Evolutionary conservation across 2,113 vertebrate species (phyloP), one percentile per base, ranked within the genome.

Genomic region (Myanophis thanlyinensis): DNA sequence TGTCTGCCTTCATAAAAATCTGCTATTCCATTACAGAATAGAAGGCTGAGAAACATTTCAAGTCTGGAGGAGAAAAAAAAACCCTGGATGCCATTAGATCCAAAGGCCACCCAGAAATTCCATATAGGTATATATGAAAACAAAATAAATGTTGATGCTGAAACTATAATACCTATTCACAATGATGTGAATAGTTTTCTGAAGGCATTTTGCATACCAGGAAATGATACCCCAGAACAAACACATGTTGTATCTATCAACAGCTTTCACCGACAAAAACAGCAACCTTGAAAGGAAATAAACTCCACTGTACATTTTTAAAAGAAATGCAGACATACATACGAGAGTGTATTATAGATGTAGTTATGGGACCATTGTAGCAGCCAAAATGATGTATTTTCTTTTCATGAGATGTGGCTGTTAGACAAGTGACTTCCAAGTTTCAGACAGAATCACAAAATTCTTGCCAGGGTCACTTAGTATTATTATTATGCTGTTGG

Each of bases 1-100:
- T 27, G 88, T 93, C 92, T 89, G n/a, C 8, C n/a, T 44, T 51
- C 87, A n/a, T 27, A 27, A 93, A 89, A 89, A 44, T 52, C 23
- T 51, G 40, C 0, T 91, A 30, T 6, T 93, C 48, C 10, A 56
- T 44, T n/a, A 56, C 25, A 91, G 25, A 91, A 54, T 47, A 47
- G 20, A 12, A 92, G 87, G 87, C 93, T 91, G 48, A 90, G 73
- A 89, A 91, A 53, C 40, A 20, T 53, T 91, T 7, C 6, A 23
- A 46, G 15, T 54, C 35, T 27, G 67, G 56, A 1, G 18, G 5
- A 52, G 27, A 49, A 90, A 30, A 73, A 40, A 35, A 27, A 51
- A n/a, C 89, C 7, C 56, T 52, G 44, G 84, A 3, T 85, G 20
- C 84, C 49, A 54, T 27, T 47, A 48, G 88, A 25, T 15, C 1